Evolutionary conservation across 2,797 vertebrate genomes (phyloP), one percentile per base, ranked within the genome.

Genomic region (Acanthornis magna): DNA sequence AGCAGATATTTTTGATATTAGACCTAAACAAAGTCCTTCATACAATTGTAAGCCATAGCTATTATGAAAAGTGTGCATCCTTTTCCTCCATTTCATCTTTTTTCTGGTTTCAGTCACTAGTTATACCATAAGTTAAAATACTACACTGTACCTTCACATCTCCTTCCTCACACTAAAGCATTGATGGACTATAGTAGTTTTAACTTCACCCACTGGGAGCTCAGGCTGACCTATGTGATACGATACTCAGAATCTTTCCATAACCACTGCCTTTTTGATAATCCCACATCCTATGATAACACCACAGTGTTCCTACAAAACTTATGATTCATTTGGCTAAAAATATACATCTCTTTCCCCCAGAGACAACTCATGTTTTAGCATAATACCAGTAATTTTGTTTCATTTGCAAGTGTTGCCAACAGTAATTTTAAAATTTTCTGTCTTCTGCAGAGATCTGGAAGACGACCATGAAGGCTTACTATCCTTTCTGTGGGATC

Each of bases 61-160:
- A 17, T 32, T n/a, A 50, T 1, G 0, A 43, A 63, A 79, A 25
- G 2, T 0, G 1, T 2, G 1, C 13, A 58, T 58, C 3, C 11
- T 61, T 65, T 72, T 82, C 34, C 53, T 57, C 32, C 7, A 61
- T 53, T 53, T 36, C 0, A 42, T 27, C 9, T 61, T 82, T 67
- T 54, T 21, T 23, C 30, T 20, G 36, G 11, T 36, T 71, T 76
- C 30, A 34, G 11, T 16, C 55, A 48, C 32, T 74, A n/a, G 10
- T n/a, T 58, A 38, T 1, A 1, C 6, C 7, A 20, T 9, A 68
- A 42, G 7, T 65, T 71, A 40, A 80, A 76, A 73, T 32, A 43
- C 19, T 45, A 5, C 16, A 13, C 16, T 13, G 18, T 12, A 10
- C 18, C 20, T 55, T 45, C 30, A n/a, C 7, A 47, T 25, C 43